These are phyloP conservation scores for Gibbula magus DNA, from an alignment of 2,888 invertebrate species.

Conservation along the genomic window DNA sequence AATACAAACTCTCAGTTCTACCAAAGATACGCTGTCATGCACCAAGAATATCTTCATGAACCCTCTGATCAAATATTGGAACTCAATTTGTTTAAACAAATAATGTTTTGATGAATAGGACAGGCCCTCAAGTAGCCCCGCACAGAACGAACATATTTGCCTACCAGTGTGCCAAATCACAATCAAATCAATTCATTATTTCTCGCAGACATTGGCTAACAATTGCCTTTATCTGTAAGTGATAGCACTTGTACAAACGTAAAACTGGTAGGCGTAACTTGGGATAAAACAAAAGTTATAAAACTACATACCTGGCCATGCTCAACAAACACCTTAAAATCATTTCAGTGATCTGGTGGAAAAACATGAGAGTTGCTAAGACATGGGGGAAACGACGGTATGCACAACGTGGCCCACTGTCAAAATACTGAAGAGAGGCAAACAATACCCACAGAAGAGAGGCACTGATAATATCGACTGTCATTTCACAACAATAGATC, in stretches of 20 bases:
- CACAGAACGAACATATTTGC: background rate
- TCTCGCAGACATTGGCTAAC: background rate
- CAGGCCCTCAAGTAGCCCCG: background rate
- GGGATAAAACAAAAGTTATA: slow-evolving; percentile 9
- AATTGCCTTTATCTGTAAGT: slow-evolving; percentile 8
- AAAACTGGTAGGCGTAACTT: background rate
- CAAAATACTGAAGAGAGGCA: background rate
- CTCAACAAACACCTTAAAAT: slow-evolving; percentile 19
- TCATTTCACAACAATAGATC: background rate
- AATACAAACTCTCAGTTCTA: background rate
- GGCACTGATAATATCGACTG: background rate
- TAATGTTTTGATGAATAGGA: background rate
- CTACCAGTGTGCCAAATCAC: background rate
- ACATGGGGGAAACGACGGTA: background rate
- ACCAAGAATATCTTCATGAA: background rate
- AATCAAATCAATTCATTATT: slow-evolving; percentile 7
- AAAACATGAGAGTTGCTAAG: background rate
- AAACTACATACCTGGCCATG: background rate
- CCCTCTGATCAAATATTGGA: background rate
- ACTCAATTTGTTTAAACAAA: background rate
- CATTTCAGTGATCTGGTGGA: background rate
- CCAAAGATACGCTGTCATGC: background rate
- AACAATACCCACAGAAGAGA: slow-evolving; percentile 1
- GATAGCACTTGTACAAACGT: background rate
- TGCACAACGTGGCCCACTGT: background rate